These are phyloP conservation scores for Chydorus sphaericus DNA, from an alignment of 2,888 invertebrate species.

Conservation along the genomic window DNA sequence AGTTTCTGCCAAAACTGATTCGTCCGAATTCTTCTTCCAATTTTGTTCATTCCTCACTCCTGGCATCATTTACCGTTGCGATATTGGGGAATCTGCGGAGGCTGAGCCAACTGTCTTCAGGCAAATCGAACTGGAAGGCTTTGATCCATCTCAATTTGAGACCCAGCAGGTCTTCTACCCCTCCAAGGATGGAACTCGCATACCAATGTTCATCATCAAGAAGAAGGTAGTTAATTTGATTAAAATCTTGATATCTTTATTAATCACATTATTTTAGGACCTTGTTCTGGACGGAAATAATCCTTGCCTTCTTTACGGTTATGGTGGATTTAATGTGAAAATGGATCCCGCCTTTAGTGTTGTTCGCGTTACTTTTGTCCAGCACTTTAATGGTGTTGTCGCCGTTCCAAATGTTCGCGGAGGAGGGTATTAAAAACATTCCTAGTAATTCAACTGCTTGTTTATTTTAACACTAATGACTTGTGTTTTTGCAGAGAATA, in stretches of 20 bases:
- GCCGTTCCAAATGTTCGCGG: constrained; percentile 91
- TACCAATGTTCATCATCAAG: constrained; percentile 89
- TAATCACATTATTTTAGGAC: constrained; percentile 33
- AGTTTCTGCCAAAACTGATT: constrained; percentile 68
- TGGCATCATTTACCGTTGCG: constrained; percentile 68
- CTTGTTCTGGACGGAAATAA: constrained; percentile 48
- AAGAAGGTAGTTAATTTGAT: constrained; percentile 43
- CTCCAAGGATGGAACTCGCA: constrained; percentile 81
- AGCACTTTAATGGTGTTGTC: constrained; percentile 72
- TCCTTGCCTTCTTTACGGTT: constrained; percentile 83
- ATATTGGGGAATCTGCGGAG: constrained; percentile 46
- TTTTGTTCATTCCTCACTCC: constrained; percentile 90
- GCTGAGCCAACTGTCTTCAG: constrained; percentile 53
- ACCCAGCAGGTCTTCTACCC: constrained; percentile 81
- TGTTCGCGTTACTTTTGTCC: constrained; percentile 71
- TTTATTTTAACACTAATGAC: not conserved
- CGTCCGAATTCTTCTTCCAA: constrained; percentile 80
- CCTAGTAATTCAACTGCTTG: not conserved
- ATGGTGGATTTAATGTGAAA: constrained; percentile 92
- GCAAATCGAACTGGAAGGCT: constrained; percentile 70
- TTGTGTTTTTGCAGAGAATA: constrained; percentile 56
- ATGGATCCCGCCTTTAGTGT: constrained; percentile 73
- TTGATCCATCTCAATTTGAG: constrained; percentile 60
- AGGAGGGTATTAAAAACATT: constrained; percentile 53
- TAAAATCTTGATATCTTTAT: constrained; percentile 8